Base-by-base conservation (phyloP, 2,113 vertebrate species). In the Danionella cerebrum region DNA sequence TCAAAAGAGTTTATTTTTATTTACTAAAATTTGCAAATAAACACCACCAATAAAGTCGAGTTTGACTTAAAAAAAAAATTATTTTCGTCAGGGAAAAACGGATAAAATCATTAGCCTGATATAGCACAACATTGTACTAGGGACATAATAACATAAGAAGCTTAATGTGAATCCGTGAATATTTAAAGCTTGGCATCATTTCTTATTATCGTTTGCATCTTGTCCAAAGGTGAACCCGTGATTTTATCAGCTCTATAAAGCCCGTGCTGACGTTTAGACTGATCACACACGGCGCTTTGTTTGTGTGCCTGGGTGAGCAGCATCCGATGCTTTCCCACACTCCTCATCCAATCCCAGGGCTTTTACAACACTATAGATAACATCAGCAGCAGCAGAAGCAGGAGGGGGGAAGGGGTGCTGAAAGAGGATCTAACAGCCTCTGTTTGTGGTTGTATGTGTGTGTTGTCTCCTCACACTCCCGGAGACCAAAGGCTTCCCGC, bases 321-420 rank as follows among this genome's bases (percentile, higher is more conserved):
- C 47, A 4, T 67, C 35, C 18, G 19, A 51, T 29, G 42, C 74
- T 76, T 78, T 82, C 78, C 76, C 78, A 82, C 78, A 78, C 63
- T 72, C 71, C 35, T 19, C n/a, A 52, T 50, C 69, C 64, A 72
- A 65, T 72, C 60, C 57, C 27, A 62, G 4, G 5, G 52, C 63
- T 50, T 36, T 21, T 67, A 38, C 18, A 65, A 73, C 62, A 74
- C 66, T 55, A n/a, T n/a, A 65, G 72, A 80, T 76, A 76, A 80
- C 69, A 77, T 73, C 70, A 76, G 67, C 67, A 47, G 45, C 55
- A 65, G 39, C 64, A 59, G 68, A 68, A 35, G 48, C 41, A 67
- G 33, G 33, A 35, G 72, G 60, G 31, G 53, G 53, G 21, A 50
- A 45, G 69, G 45, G 35, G 3, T 65, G 54, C 62, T 70, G 67